phyloP scores from a whole-genome alignment of 1,140 invertebrate genomes.

The Hyposmocoma kahamanoa region DNA sequence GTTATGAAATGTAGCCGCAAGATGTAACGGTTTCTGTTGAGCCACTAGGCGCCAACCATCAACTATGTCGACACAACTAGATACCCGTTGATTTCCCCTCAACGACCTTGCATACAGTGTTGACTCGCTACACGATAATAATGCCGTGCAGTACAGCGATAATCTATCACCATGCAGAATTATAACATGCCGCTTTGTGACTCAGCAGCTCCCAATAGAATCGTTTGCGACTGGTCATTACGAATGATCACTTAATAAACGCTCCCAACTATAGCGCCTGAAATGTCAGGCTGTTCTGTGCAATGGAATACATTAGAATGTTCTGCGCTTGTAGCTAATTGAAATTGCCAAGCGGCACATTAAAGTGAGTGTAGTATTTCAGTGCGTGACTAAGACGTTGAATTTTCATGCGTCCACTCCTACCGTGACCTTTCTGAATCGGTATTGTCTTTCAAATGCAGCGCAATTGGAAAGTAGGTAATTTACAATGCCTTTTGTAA shows the following conservation, averaged over 20 bases:
- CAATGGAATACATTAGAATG: slow-evolving; percentile 6
- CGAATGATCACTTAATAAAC: slow-evolving; percentile 16
- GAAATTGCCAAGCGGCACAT: neutral
- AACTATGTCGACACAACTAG: slow-evolving; percentile 41
- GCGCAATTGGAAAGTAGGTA: slow-evolving; percentile 16
- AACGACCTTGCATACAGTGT: slow-evolving; percentile 55
- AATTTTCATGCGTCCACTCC: slow-evolving; percentile 49
- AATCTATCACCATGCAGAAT: slow-evolving; percentile 31
- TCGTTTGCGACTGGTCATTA: slow-evolving; percentile 20
- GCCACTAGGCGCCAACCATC: slow-evolving; percentile 29
- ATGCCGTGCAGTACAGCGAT: slow-evolving; percentile 35
- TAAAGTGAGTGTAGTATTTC: slow-evolving; percentile 3
- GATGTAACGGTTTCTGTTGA: slow-evolving; percentile 37
- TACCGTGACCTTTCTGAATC: slow-evolving; percentile 46
- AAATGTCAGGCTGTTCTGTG: neutral
- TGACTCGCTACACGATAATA: slow-evolving; percentile 46
- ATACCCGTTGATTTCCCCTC: slow-evolving; percentile 56
- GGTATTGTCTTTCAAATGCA: slow-evolving; percentile 33
- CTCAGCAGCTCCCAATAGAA: slow-evolving; percentile 16
- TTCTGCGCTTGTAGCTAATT: slow-evolving; percentile 1
- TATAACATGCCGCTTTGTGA: slow-evolving; percentile 11
- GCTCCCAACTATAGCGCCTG: slow-evolving; percentile 14
- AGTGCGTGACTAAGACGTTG: slow-evolving; percentile 36
- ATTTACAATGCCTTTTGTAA: slow-evolving; percentile 7
- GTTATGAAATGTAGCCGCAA: slow-evolving; percentile 42